A percentile compares a stretch with the other conserved stretches of the same genome.
phyloP scores from a whole-genome alignment of 2,113 vertebrate species.

The Cnemophilus loriae region DNA sequence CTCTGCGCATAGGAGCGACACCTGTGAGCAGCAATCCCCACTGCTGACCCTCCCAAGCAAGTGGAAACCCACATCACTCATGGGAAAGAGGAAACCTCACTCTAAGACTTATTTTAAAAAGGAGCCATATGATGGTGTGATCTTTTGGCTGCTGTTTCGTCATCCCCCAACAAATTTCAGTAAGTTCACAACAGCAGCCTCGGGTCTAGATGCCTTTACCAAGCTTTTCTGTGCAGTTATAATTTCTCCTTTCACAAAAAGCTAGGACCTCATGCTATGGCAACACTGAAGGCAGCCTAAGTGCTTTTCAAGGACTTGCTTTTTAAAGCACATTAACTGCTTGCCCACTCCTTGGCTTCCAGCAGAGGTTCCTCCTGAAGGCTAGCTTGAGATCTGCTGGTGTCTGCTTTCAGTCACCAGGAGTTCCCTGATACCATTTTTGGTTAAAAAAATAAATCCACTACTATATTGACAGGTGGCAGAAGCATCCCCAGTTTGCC shows the following conservation, averaged over 20 bases:
- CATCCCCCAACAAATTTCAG: neutral
- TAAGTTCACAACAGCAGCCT: neutral
- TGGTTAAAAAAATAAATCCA: neutral
- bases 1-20: rapidly evolving
- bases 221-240: neutral
- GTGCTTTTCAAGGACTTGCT: neutral
- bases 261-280: rapidly evolving
- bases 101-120: neutral
- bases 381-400: neutral
- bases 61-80: rapidly evolving
- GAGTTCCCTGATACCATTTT: neutral
- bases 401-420: neutral
- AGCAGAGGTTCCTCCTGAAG: neutral
- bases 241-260: neutral
- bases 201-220: neutral
- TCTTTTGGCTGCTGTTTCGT: neutral
- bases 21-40: neutral
- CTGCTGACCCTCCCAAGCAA: rapidly evolving
- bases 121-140: rapidly evolving
- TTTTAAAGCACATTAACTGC: neutral
- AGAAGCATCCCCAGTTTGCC: neutral
- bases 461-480: neutral
- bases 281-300: neutral
- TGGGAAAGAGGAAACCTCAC: neutral
- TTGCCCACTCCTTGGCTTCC: neutral